Evolutionary conservation across 2,113 vertebrate genomes (phyloP).

Genomic region (Eulemur macaco): DNA sequence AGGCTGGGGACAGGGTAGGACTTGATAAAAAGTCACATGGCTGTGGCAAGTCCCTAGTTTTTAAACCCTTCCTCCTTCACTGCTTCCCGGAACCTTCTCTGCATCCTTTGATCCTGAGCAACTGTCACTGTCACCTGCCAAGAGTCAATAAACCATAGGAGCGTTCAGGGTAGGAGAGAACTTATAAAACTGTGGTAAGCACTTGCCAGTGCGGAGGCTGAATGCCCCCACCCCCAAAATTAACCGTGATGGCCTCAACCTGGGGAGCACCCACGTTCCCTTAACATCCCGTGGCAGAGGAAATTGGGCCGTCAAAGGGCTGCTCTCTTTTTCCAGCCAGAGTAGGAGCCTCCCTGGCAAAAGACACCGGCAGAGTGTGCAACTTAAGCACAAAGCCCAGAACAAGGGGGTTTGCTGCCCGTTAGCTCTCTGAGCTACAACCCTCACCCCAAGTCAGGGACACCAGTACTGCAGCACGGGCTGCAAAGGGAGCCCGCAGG

Average conservation of each 20-base stretch:
- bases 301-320: background rate
- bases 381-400: background rate
- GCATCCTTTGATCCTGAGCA: constrained; percentile 13
- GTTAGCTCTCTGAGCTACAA: background rate
- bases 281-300: background rate
- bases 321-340: background rate
- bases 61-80: background rate
- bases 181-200: background rate
- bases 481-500: fast-evolving
- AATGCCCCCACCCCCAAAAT: background rate
- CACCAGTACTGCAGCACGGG: background rate
- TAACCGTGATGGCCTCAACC: background rate
- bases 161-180: background rate
- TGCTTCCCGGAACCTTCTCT: background rate
- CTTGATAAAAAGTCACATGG: background rate
- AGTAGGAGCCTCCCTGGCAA: background rate
- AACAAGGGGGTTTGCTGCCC: background rate
- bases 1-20: background rate
- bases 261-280: background rate
- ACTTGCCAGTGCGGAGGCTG: background rate
- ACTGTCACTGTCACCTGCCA: constrained; percentile 46
- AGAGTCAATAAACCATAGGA: background rate
- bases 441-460: background rate
- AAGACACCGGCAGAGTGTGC: background rate
- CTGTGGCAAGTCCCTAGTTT: background rate